These are phyloP conservation scores for Marronus borbonicus DNA, from an alignment of 2,888 invertebrate species.

Conservation along the genomic window DNA sequence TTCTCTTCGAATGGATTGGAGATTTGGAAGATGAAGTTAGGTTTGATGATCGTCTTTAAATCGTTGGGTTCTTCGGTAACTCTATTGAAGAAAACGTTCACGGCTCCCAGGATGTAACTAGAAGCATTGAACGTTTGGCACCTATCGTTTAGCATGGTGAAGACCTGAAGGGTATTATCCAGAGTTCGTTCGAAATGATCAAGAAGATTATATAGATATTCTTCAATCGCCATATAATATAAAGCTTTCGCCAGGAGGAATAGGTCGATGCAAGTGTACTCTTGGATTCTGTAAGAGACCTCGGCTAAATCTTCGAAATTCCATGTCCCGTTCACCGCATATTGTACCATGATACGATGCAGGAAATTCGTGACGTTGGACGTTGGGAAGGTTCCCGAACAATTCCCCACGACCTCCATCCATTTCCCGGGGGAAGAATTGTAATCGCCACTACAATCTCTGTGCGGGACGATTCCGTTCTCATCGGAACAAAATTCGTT, in stretches of 20 bases:
- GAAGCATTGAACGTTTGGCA: constrained; percentile 37
- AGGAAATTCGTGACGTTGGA: constrained; percentile 39
- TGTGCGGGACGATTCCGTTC: constrained; percentile 24
- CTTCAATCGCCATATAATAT: constrained; percentile 46
- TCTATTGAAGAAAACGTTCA: constrained; percentile 48
- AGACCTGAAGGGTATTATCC: constrained; percentile 42
- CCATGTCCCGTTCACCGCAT: constrained; percentile 23
- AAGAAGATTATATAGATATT: constrained; percentile 30
- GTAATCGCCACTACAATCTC: constrained; percentile 39
- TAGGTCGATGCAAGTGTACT: constrained; percentile 43
- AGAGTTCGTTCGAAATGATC: constrained; percentile 33
- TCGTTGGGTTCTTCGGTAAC: constrained; percentile 38
- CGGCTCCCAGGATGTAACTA: constrained; percentile 39
- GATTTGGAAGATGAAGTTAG: constrained; percentile 42
- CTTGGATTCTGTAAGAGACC: constrained; percentile 20
- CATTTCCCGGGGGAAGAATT: constrained; percentile 33
- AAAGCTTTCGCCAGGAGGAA: constrained; percentile 43
- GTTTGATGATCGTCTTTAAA: constrained; percentile 22
- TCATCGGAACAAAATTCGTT: constrained; percentile 46
- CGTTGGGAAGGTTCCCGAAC: constrained; percentile 33
- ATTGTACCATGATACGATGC: constrained; percentile 32
- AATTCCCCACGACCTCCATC: constrained; percentile 37
- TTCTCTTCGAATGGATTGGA: constrained; percentile 44
- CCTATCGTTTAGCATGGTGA: background rate
- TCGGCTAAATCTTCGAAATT: constrained; percentile 11